phyloP scores from a whole-genome alignment of 2,113 vertebrate species.

The Apteryx owenii region DNA sequence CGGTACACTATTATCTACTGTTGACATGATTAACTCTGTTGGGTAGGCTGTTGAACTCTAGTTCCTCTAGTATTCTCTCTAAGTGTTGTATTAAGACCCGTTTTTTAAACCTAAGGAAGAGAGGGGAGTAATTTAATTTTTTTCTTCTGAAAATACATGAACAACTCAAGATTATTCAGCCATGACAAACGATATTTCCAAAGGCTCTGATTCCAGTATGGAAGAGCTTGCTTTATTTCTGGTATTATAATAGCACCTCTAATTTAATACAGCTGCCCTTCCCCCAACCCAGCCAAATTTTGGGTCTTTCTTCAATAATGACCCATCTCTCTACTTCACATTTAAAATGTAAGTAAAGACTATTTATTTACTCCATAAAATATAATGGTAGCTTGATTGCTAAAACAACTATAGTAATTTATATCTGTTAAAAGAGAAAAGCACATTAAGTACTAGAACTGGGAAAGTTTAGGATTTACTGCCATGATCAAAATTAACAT shows the following conservation, averaged over 20 bases:
- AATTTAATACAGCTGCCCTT: neutral
- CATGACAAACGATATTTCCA: neutral
- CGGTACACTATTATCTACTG: slow-evolving; percentile 79
- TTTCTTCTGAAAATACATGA: neutral
- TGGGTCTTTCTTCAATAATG: neutral
- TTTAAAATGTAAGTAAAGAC: neutral
- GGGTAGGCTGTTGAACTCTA: slow-evolving; percentile 80
- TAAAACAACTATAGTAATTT: neutral
- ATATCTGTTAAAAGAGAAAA: neutral
- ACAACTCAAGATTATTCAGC: neutral
- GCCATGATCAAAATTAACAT: neutral
- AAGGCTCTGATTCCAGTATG: neutral
- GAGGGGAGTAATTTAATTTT: neutral
- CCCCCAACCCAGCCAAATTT: neutral
- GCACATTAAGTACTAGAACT: neutral
- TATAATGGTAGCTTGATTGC: accelerated
- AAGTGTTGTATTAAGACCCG: slow-evolving; percentile 97
- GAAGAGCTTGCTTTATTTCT: neutral
- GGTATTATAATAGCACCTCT: neutral
- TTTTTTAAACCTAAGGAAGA: slow-evolving; percentile 93
- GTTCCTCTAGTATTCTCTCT: slow-evolving; percentile 87
- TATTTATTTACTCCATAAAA: neutral
- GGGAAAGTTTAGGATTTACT: neutral
- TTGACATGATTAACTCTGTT: slow-evolving; percentile 84
- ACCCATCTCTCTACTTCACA: neutral